Conservation (phyloP, 2,797 vertebrate species). For the Melanogrammus aeglefinus region DNA sequence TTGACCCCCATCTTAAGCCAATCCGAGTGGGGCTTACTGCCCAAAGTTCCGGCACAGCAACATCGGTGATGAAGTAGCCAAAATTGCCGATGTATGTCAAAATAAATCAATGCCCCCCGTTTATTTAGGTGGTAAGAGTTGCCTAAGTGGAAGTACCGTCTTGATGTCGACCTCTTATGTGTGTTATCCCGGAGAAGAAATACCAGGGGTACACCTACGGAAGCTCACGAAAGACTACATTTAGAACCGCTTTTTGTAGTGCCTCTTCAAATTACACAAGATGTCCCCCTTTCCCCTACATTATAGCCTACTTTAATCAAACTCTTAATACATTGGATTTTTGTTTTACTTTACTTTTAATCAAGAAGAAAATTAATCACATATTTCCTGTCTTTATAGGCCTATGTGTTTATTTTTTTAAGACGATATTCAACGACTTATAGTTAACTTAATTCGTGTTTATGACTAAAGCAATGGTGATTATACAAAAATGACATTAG, state of each 20-base stretch:
- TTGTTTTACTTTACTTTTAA: no score
- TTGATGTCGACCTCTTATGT: constrained; percentile 22
- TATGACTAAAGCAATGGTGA: no score
- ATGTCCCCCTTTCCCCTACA: background rate
- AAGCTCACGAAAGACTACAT: background rate
- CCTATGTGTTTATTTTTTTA: no score
- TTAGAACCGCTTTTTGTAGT: background rate
- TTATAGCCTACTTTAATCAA: background rate
- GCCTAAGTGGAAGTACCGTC: background rate
- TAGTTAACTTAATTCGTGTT: no score
- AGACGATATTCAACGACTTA: no score
- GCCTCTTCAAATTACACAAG: background rate
- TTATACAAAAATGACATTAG: no score
- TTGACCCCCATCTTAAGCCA: constrained; percentile 56
- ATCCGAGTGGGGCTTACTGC: constrained; percentile 46
- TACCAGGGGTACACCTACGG: background rate
- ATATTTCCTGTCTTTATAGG: no score
- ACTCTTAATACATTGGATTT: background rate
- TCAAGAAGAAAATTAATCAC: no score
- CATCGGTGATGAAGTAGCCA: constrained; percentile 55
- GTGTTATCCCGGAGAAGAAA: background rate
- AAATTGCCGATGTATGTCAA: background rate
- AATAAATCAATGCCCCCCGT: background rate
- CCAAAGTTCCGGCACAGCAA: constrained; percentile 65
- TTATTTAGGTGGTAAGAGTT: background rate